Base-by-base conservation (phyloP, 2,888 invertebrate genomes). In the Lasioglossum leucozonium region DNA sequence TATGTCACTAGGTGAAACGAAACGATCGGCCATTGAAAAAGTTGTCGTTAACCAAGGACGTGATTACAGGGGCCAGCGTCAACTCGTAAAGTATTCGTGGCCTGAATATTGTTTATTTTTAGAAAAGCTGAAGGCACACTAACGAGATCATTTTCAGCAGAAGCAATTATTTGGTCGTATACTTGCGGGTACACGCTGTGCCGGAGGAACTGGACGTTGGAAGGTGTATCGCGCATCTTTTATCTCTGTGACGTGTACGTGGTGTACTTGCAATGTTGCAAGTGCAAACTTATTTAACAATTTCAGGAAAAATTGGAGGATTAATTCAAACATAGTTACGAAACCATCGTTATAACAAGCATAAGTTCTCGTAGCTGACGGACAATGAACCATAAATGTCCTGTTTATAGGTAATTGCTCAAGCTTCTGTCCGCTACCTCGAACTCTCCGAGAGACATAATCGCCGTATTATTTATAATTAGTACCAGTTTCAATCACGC, bases 1-100 rank as follows among this genome's bases (percentile, higher is more conserved):
- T 73, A 84, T 84, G 84, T 30, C 79, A 84, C 77, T 77, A 51
- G 85, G 80, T 79, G 80, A 85, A 18, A 30, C 55, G 22, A 58
- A 67, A 74, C 55, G 18, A 26, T n/a, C 55, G 16, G 0, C 13
- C 34, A 18, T 22, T 22, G 11, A 62, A 51, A 51, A 76, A 67
- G 4, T 22, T 40, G 30, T 72, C 47, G 44, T 37, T 55, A 75
- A 62, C 40, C 16, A 16, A 16, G 42, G 13, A 58, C 40, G 26
- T 13, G 16, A 26, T 16, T 26, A 16, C 58, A 26, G 2, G 13
- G 6, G 58, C 26, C 26, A 5, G 2, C n/a, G 30, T 42, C 26
- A 58, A n/a, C 16, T n/a, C 16, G 16, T 34, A 62, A 77, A 82
- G 44, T 37, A 13, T n/a, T 71, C 44, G 55, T 42, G 74, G 6